Evolutionary conservation across 2,797 vertebrate species (phyloP).

Genomic region (Psittacula echo): DNA sequence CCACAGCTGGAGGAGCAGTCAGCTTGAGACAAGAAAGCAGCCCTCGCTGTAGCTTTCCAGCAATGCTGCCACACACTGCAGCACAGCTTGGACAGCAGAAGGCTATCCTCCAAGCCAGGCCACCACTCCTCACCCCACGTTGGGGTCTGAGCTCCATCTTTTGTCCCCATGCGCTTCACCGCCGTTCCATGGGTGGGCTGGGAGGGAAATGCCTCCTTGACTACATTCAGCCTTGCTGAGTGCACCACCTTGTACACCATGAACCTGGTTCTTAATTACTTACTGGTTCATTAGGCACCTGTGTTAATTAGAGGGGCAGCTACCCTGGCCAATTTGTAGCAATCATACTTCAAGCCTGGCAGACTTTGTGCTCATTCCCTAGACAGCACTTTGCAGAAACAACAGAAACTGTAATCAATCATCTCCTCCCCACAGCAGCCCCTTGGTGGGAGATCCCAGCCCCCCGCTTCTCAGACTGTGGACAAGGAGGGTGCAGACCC

Average conservation of each 20-base stretch:
- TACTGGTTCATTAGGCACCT: not conserved
- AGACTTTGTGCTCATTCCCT: not conserved
- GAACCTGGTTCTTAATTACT: not conserved
- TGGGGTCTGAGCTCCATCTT: not conserved
- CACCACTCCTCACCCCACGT: accelerated
- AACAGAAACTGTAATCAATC: not conserved
- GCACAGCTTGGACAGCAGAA: not conserved
- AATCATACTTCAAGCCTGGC: not conserved
- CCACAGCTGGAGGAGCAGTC: not conserved
- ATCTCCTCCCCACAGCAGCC: not conserved
- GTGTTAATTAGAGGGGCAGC: not conserved
- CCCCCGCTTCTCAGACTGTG: not conserved
- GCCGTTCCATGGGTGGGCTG: not conserved
- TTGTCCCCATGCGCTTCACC: accelerated
- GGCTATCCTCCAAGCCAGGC: not conserved
- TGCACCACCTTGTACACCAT: not conserved
- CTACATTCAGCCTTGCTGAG: accelerated
- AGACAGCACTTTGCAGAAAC: not conserved
- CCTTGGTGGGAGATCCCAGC: not conserved
- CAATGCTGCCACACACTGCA: not conserved
- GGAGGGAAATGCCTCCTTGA: not conserved
- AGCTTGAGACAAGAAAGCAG: not conserved
- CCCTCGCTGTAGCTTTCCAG: conserved; percentile 4
- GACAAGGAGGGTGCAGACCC: not conserved
- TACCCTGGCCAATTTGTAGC: not conserved